phyloP scores from a whole-genome alignment of 2,113 vertebrate genomes.

The Antigone vipio region DNA sequence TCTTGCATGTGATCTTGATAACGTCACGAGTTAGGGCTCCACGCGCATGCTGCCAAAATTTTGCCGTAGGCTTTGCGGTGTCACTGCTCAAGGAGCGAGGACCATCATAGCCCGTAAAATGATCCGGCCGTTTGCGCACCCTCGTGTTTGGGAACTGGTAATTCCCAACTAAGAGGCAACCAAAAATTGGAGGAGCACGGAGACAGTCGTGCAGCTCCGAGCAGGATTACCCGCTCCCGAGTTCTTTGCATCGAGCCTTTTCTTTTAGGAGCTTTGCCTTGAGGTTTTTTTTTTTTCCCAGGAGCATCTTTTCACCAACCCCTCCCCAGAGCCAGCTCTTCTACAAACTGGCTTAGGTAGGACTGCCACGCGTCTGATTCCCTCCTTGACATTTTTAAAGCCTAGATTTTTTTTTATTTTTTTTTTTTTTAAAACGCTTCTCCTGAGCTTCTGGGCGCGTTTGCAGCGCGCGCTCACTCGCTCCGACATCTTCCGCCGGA shows the following conservation, averaged over 20 bases:
- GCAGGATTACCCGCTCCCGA: neutral
- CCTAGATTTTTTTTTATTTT: too few species aligned
- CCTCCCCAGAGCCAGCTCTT: neutral
- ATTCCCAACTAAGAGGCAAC: neutral
- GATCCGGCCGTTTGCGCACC: neutral
- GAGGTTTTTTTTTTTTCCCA: neutral
- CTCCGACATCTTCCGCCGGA: neutral
- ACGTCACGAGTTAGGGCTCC: neutral
- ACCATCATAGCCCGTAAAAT: neutral
- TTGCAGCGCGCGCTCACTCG: rapidly evolving
- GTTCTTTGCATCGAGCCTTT: neutral
- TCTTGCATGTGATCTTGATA: neutral
- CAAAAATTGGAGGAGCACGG: neutral
- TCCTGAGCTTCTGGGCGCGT: neutral
- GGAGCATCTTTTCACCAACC: neutral
- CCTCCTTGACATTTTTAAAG: neutral
- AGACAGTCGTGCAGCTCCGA: neutral
- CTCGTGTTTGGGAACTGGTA: neutral
- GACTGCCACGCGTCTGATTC: neutral
- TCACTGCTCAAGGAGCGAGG: neutral
- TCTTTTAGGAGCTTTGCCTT: neutral
- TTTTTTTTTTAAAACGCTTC: neutral
- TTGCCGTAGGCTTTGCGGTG: neutral
- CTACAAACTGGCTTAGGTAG: neutral
- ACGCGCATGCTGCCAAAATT: rapidly evolving